Conservation (phyloP, 2,113 vertebrate species). For the Lathamus discolor region DNA sequence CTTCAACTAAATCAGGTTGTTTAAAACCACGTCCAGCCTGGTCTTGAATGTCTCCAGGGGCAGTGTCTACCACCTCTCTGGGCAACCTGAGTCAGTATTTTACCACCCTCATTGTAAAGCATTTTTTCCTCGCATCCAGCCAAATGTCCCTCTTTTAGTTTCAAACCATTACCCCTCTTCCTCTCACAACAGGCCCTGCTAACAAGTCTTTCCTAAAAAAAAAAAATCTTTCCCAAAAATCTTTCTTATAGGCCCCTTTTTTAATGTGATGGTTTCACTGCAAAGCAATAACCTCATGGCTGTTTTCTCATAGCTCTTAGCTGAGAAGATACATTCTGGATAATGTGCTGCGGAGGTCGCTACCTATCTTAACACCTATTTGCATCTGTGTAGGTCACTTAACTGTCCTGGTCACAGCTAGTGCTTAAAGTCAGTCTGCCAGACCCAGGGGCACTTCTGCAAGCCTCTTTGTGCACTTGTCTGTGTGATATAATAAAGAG, state of each 20-base stretch:
- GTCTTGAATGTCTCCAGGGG: not conserved
- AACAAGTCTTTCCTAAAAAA: not conserved
- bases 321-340: not conserved
- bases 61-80: not conserved
- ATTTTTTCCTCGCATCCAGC: not conserved
- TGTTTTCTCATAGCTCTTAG: not conserved
- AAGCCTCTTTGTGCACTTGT: not conserved
- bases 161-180: not conserved
- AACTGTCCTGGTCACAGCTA: not conserved
- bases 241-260: not conserved
- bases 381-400: not conserved
- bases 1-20: not conserved
- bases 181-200: not conserved
- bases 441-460: not conserved
- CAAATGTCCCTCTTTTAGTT: not conserved
- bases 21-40: not conserved
- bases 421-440: not conserved
- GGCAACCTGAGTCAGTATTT: not conserved
- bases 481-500: too few relatives aligned
- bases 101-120: not conserved
- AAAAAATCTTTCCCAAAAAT: not conserved
- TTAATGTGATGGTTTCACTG: not conserved
- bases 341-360: accelerated
- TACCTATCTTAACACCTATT: not conserved
- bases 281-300: not conserved